These are phyloP conservation scores for Beris morrisii DNA, from an alignment of 2,888 invertebrate species.

Conservation along the genomic window DNA sequence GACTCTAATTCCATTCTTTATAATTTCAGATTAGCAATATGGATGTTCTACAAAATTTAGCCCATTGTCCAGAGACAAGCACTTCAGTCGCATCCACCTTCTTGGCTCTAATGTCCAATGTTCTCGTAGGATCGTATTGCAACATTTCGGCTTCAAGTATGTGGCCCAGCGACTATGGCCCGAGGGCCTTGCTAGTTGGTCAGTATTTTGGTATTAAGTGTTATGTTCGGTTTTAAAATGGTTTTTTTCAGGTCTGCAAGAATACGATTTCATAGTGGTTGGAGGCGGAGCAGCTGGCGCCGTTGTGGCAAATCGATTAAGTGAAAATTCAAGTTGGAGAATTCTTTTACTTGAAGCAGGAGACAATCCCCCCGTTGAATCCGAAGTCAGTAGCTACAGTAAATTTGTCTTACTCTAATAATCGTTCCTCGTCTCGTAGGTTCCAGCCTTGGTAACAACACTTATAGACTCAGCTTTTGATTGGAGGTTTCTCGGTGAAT, in stretches of 20 bases:
- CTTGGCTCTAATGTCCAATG: too few relatives aligned
- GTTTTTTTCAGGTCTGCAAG: constrained; percentile 45
- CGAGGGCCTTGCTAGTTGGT: too few relatives aligned
- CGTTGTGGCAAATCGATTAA: constrained; percentile 58
- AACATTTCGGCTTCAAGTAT: too few relatives aligned
- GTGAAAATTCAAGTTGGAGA: constrained; percentile 55
- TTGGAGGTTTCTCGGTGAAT: constrained; percentile 42
- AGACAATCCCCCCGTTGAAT: constrained; percentile 56
- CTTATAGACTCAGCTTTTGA: constrained; percentile 44
- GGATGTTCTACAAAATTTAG: neutral
- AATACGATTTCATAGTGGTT: constrained; percentile 83
- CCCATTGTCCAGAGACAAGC: too few relatives aligned
- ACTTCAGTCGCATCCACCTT: too few relatives aligned
- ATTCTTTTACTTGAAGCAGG: constrained; percentile 60
- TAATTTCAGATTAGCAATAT: too few relatives aligned
- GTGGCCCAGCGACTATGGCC: too few relatives aligned
- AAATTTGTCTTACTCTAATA: constrained; percentile 19
- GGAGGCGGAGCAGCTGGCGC: constrained; percentile 85
- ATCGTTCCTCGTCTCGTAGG: constrained; percentile 36
- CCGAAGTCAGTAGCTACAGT: constrained; percentile 45
- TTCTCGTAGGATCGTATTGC: too few relatives aligned
- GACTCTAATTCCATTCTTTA: too few relatives aligned
- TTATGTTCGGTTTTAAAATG: neutral
- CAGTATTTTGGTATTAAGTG: too few relatives aligned
- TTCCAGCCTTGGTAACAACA: neutral